Percentiles rank a stretch among this genome's conserved stretches.
Evolutionary conservation across 2,888 invertebrate genomes (phyloP).

Genomic region (Oegoconia quadripuncta): DNA sequence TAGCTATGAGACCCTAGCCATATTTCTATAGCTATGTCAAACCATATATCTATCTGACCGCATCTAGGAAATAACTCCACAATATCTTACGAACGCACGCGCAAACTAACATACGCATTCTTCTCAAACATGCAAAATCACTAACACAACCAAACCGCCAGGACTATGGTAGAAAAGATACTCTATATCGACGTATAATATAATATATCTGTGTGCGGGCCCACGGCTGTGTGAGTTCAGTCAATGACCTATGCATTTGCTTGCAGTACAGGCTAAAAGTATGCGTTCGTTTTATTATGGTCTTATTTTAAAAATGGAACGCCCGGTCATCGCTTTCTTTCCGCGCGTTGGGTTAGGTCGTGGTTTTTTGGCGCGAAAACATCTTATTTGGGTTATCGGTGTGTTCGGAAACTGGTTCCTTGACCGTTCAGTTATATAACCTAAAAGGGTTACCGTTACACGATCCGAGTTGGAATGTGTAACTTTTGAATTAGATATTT

Average conservation of each 20-base stretch:
- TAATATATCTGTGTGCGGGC: conserved; percentile 35
- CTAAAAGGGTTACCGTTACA: conserved; percentile 20
- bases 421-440: conserved; percentile 23
- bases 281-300: conserved; percentile 78
- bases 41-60: conserved; percentile 45
- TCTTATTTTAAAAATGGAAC: conserved; percentile 77
- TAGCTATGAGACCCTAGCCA: conserved; percentile 35
- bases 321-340: conserved; percentile 60
- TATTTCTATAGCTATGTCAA: conserved; percentile 35
- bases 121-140: conserved; percentile 75
- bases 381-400: conserved; percentile 34
- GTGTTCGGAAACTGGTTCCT: conserved; percentile 24
- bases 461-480: conserved; percentile 17
- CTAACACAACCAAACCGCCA: conserved; percentile 51
- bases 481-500: conserved; percentile 5
- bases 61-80: conserved; percentile 77
- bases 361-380: conserved; percentile 38
- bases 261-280: conserved; percentile 77
- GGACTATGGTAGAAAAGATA: conserved; percentile 45
- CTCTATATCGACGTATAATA: conserved; percentile 24
- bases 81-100: conserved; percentile 70
- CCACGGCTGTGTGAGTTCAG: conserved; percentile 54
- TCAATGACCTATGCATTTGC: conserved; percentile 76
- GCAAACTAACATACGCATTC: conserved; percentile 70
- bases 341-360: conserved; percentile 69